Evolutionary conservation across 2,113 vertebrate genomes (phyloP), one percentile per base, ranked within the genome.

Genomic region (Ptilonorhynchus violaceus): DNA sequence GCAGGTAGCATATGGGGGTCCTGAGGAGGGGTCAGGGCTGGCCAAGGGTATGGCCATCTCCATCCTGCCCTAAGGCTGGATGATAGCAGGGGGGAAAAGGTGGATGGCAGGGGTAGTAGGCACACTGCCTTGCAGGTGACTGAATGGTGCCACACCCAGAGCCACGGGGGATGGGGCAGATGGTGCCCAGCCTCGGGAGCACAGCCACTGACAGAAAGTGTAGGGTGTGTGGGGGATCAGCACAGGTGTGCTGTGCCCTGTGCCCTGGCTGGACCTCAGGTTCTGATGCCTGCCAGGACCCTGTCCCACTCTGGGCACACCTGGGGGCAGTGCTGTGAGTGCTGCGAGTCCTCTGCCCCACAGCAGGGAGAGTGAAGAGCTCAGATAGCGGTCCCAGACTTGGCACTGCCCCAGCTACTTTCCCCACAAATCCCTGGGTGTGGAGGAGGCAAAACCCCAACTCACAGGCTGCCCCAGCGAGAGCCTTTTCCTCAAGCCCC

Each of bases 321-420:
- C 0, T 1, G 1, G n/a, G 42, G 23, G 15, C 3, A 3, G 2
- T 2, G 49, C 22, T 25, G 37, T 2, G 8, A 11, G 46, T 33
- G 23, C 52, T 76, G 31, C 0, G 9, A 16, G 39, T 4, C 27
- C 55, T 39, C n/a, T 17, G 13, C 53, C 64, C 59, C 10, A 0
- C 11, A 9, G 59, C 41, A 33, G 44, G 50, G 23, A 46, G 5
- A 12, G 50, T 4, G 15, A 20, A 17, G 35, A 64, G 14, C 37
- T 21, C 17, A 8, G 11, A 42, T 0, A 13, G n/a, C 7, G 30
- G 15, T 47, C 41, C 27, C 39, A 28, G 50, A 4, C 11, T 15
- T 33, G 7, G 59, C 8, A 14, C 15, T 49, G 59, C 28, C 66
- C 31, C 41, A 47, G 59, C 20, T n/a, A 16, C 56, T 46, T 18